Conservation (phyloP, 1,140 invertebrate genomes). For the Monochamus saltuarius region DNA sequence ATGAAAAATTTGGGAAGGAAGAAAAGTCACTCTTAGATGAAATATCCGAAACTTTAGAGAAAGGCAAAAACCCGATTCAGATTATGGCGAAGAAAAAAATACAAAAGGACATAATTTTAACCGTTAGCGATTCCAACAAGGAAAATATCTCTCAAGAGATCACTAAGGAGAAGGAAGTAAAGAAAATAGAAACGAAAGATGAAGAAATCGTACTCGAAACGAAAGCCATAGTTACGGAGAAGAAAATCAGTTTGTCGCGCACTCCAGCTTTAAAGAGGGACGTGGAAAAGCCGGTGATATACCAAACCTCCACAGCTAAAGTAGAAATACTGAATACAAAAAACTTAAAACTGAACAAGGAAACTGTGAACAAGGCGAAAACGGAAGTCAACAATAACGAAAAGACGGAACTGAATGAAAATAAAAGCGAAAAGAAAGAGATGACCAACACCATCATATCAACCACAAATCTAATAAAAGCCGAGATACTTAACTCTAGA, state of each 20-base stretch:
- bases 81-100: slow-evolving; percentile 41
- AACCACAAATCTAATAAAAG: slow-evolving; percentile 26
- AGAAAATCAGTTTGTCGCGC: slow-evolving; percentile 41
- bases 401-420: slow-evolving; percentile 16
- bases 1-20: slow-evolving; percentile 42
- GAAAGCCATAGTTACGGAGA: slow-evolving; percentile 28
- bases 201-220: slow-evolving; percentile 23
- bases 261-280: slow-evolving; percentile 44
- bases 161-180: slow-evolving; percentile 10
- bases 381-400: slow-evolving; percentile 29
- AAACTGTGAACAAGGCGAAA: slow-evolving; percentile 12
- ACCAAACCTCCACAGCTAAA: slow-evolving; percentile 45
- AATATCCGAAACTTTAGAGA: slow-evolving; percentile 67
- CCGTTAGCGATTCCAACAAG: slow-evolving; percentile 43
- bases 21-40: slow-evolving; percentile 69
- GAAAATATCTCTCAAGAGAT: slow-evolving; percentile 48
- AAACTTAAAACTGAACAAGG: slow-evolving; percentile 38
- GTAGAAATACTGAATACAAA: slow-evolving; percentile 43
- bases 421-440: slow-evolving; percentile 18
- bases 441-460: slow-evolving; percentile 18
- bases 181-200: slow-evolving; percentile 19
- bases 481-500: slow-evolving; percentile 20
- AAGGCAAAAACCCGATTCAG: slow-evolving; percentile 48
- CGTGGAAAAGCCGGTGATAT: slow-evolving; percentile 43
- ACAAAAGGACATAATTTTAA: slow-evolving; percentile 37